Evolutionary conservation across 2,888 invertebrate species (phyloP).

Genomic region (Trypoxylon attenuatum): DNA sequence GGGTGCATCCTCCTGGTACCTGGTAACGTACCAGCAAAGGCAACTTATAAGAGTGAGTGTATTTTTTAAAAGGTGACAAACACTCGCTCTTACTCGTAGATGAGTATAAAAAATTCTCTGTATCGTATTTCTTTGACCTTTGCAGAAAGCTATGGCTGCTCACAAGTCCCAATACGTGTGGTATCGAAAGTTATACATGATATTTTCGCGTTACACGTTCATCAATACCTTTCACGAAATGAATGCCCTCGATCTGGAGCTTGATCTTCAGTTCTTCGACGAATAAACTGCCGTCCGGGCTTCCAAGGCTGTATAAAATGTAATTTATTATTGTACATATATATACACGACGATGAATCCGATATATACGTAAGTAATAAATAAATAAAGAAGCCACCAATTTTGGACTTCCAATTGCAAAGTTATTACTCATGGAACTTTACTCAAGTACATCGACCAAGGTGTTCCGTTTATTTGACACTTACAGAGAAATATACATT

Average conservation of each 20-base stretch:
- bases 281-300: conserved; percentile 24
- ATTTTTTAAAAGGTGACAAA: neutral
- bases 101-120: neutral
- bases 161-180: conserved; percentile 96
- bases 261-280: conserved; percentile 84
- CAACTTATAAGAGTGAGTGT: conserved; percentile 65
- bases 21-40: conserved; percentile 68
- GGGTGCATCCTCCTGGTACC: conserved; percentile 85
- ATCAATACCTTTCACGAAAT: conserved; percentile 91
- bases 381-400: neutral
- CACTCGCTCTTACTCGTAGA: neutral
- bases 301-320: conserved; percentile 46
- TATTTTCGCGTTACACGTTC: conserved; percentile 92
- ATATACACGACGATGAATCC: too few relatives aligned
- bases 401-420: neutral
- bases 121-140: conserved; percentile 29
- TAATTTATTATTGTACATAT: conserved; percentile 53
- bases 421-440: conserved; percentile 10
- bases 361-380: too few relatives aligned
- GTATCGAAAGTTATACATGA: conserved; percentile 93
- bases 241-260: conserved; percentile 84
- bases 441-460: conserved; percentile 16
- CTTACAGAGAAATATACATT: conserved; percentile 40
- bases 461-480: conserved; percentile 44
- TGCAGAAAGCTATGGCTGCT: conserved; percentile 86